Base-by-base conservation (phyloP, 2,888 invertebrate species). In the Gibbula magus region DNA sequence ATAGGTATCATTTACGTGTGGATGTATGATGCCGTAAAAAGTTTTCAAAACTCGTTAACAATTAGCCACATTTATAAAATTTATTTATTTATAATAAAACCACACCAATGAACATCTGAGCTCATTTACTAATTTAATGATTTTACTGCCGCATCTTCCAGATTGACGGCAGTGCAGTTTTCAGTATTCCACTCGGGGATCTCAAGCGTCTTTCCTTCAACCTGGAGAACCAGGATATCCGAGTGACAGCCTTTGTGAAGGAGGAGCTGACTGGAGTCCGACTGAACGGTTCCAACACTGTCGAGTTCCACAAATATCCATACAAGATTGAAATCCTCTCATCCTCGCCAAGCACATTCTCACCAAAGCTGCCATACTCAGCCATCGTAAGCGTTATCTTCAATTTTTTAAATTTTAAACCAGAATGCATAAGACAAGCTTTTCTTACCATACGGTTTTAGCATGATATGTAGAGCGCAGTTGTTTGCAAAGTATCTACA, bases 291-390 rank as follows among this genome's bases (percentile, higher is more conserved):
- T 32, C 70, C 32, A 56, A n/a, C 56, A 79, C 77, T 10, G 32
- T 35, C 13, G 35, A 70, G 35, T 70, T 70, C 70, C 35, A 32
- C 70, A 32, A 22, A 29, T 78, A 82, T 51, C 81, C 81, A 16
- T 81, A 81, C 32, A 85, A 88, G 75, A 67, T 88, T n/a, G 84
- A 86, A 53, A 86, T 88, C 51, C 83, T 84, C 0, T 51, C 75
- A 22, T 85, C 86, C 1, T 75, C 84, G 2, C 86, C 87, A 0
- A 75, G 74, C 0, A 82, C 78, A 16, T 88, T 85, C 75, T 87
- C 86, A 81, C 87, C 87, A 0, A 86, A 86, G 20, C 81, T 88
- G n/a, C 67, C 66, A 7, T 88, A 87, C 39, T 84, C 81, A 1
- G 85, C 84, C 3, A 78, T 86, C 45, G 87, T 87, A 81, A 80